phyloP scores from a whole-genome alignment of 1,140 invertebrate genomes.

The Diuraphis noxia region DNA sequence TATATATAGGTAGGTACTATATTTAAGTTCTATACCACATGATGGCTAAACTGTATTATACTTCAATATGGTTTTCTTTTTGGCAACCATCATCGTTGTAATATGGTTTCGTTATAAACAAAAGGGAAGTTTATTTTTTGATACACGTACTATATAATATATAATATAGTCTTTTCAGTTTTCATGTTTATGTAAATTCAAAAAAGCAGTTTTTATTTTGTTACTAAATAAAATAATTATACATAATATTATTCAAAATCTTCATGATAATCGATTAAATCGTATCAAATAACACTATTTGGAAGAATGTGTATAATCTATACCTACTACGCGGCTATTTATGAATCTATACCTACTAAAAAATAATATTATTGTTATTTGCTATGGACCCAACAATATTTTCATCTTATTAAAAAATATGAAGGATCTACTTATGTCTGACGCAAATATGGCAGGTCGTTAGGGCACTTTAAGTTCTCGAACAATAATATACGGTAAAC shows the following conservation, averaged over 20 bases:
- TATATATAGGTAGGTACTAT: not conserved
- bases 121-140: not conserved
- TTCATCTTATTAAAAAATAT: not conserved
- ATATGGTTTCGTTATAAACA: not conserved
- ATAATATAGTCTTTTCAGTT: not conserved
- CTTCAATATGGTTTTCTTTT: not conserved
- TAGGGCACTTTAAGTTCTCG: too few species aligned
- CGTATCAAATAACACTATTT: not conserved
- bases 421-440: not conserved
- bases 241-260: too few species aligned
- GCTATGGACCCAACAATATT: too few species aligned
- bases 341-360: too few species aligned
- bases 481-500: too few species aligned
- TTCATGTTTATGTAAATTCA: too few species aligned
- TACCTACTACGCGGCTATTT: too few species aligned
- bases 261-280: not conserved
- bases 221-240: too few species aligned
- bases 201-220: too few species aligned
- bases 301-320: too few species aligned
- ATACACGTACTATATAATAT: not conserved
- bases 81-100: not conserved
- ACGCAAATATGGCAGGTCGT: not conserved
- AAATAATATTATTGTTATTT: too few species aligned
- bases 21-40: not conserved
- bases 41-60: not conserved